A percentile compares a stretch with the other conserved stretches of the same genome.
These are phyloP conservation scores for Hiodon alosoides DNA, from an alignment of 2,113 vertebrate genomes.

Conservation along the genomic window DNA sequence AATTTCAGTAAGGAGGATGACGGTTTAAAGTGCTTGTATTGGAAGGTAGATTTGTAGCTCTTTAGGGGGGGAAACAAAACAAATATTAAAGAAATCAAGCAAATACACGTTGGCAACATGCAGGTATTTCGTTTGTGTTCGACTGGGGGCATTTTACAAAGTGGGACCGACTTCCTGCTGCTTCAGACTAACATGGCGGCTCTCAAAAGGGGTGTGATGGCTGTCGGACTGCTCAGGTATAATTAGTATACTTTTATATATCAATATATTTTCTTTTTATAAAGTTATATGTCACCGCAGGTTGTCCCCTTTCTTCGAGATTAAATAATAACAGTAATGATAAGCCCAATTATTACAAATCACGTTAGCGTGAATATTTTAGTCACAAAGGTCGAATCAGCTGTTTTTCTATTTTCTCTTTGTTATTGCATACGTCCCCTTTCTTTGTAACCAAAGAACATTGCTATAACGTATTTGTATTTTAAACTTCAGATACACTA, in stretches of 20 bases:
- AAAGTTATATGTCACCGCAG: not conserved
- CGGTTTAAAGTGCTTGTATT: no score
- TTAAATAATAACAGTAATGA: no score
- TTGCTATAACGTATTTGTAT: not conserved
- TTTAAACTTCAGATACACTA: slow-evolving; percentile 18
- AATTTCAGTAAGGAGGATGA: no score
- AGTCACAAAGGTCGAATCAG: no score
- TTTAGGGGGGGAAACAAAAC: no score
- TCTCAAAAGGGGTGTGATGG: slow-evolving; percentile 19
- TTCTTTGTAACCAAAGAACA: no score
- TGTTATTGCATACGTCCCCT: not conserved
- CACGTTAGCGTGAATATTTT: not conserved
- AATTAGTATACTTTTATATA: not conserved
- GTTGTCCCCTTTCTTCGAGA: not conserved
- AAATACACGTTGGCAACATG: no score
- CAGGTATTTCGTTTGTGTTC: no score
- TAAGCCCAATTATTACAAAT: no score
- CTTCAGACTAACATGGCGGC: slow-evolving; percentile 35
- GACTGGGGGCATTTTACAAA: not conserved
- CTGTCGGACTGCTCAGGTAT: slow-evolving; percentile 28
- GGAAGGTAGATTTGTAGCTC: no score
- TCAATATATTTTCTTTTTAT: no score
- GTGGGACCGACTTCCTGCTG: slow-evolving; percentile 23
- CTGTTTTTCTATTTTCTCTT: not conserved
- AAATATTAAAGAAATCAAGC: no score